Evolutionary conservation across 2,797 vertebrate species (phyloP).

Genomic region (Chelon labrosus): DNA sequence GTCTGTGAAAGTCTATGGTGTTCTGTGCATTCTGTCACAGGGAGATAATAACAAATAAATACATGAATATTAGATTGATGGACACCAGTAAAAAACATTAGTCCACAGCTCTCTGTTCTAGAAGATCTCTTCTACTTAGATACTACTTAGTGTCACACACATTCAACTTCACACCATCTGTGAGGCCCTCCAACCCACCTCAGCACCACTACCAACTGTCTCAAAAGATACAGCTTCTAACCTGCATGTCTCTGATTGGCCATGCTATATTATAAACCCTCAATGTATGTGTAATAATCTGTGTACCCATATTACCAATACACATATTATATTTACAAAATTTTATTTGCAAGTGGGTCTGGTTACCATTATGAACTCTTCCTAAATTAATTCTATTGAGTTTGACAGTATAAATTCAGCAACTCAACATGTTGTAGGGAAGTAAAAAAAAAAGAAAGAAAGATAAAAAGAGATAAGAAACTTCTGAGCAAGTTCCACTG

Average conservation of each 20-base stretch:
- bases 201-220: conserved; percentile 3
- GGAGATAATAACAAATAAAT: background rate
- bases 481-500: background rate
- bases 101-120: conserved; percentile 1
- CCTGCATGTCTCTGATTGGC: background rate
- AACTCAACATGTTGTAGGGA: background rate
- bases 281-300: no score
- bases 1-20: no score
- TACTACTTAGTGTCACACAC: conserved; percentile 75
- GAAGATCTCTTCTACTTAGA: conserved; percentile 65
- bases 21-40: background rate
- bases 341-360: no score
- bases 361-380: background rate
- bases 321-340: no score
- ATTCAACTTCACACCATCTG: conserved; percentile 69
- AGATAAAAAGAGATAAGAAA: no score
- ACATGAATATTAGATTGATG: background rate
- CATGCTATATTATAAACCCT: no score
- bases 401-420: no score
- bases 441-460: background rate
- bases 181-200: conserved; percentile 27
- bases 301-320: no score
- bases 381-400: background rate
- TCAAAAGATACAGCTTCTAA: background rate
- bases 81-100: background rate